Conservation (phyloP, 2,113 vertebrate genomes). For the Rhipidura dahli region DNA sequence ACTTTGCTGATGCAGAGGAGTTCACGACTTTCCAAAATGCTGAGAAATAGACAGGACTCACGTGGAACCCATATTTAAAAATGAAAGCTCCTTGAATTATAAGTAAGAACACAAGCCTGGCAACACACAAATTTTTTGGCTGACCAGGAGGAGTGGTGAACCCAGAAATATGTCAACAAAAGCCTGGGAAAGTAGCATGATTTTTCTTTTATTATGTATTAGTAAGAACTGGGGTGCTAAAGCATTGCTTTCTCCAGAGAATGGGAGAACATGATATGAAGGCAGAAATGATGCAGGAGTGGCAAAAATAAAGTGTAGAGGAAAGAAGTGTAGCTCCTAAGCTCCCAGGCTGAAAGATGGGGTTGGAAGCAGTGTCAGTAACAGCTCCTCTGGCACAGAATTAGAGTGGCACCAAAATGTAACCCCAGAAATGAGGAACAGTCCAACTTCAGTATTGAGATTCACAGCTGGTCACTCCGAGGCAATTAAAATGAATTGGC, state of each 20-base stretch:
- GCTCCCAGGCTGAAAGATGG: not conserved
- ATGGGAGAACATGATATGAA: not conserved
- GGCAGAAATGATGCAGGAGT: not conserved
- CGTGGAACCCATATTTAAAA: not conserved
- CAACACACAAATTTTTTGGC: not conserved
- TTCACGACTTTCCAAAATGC: not conserved
- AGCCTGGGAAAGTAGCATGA: not conserved
- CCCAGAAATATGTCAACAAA: not conserved
- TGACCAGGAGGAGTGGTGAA: not conserved
- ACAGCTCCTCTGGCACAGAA: not conserved
- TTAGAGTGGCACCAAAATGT: not conserved
- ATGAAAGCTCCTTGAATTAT: not conserved
- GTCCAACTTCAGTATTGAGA: not conserved
- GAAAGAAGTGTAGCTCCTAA: not conserved
- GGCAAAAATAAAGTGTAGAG: not conserved
- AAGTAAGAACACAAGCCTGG: not conserved
- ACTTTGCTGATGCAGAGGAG: not conserved
- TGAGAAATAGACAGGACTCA: not conserved
- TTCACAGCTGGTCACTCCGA: not conserved
- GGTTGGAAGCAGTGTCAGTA: not conserved
- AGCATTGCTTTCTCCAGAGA: not conserved
- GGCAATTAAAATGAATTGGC: conserved; percentile 31
- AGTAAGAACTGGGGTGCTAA: not conserved
- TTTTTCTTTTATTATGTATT: not conserved
- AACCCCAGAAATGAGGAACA: not conserved